Percentiles rank a stretch among this genome's conserved stretches.
Conservation (phyloP, 2,113 vertebrate genomes). For the Otis tarda region DNA sequence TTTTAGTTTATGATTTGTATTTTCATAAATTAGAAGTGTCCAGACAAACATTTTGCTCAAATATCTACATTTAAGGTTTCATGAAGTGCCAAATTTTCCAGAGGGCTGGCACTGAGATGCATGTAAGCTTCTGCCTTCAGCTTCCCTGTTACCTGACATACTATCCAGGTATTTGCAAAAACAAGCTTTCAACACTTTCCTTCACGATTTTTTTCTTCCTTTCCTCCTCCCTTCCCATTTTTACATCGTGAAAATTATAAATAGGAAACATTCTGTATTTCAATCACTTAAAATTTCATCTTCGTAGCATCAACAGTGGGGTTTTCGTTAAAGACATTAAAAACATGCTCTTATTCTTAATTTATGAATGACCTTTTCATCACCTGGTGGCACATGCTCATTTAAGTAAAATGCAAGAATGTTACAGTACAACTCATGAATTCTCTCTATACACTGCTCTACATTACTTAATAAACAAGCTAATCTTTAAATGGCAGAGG, state of each 20-base stretch:
- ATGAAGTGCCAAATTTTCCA: not conserved
- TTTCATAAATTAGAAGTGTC: not conserved
- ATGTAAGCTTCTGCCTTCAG: not conserved
- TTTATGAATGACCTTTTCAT: not conserved
- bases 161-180: not conserved
- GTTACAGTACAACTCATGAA: not conserved
- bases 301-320: not conserved
- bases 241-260: not conserved
- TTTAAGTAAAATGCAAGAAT: not conserved
- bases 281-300: not conserved
- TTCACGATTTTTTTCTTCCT: rapidly evolving
- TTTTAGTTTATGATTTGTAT: not conserved
- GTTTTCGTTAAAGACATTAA: not conserved
- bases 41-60: not conserved
- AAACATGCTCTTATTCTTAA: not conserved
- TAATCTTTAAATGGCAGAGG: constrained; percentile 17
- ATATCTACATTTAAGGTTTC: not conserved
- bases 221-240: not conserved
- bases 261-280: not conserved
- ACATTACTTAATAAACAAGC: not conserved
- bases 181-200: not conserved
- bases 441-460: not conserved
- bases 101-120: not conserved
- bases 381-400: not conserved
- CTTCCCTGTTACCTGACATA: not conserved